Evolutionary conservation across 1,140 invertebrate genomes (phyloP), one percentile per base, ranked within the genome.

Genomic region (Pachypeltis micranthus): DNA sequence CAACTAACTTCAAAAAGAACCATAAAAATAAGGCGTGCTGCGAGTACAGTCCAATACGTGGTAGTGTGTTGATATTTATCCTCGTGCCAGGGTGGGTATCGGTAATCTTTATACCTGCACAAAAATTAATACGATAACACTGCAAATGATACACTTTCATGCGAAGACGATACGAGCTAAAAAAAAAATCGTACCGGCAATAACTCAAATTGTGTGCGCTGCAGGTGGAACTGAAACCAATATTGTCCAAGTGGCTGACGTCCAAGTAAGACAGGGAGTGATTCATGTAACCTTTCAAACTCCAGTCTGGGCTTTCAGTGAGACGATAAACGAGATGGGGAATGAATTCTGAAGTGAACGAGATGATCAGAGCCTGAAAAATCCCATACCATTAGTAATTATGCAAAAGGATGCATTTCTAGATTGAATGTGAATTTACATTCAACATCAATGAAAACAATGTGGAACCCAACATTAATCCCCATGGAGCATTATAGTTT

Each of bases 321-420:
- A 82, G 75, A 64, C 77, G 77, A 75, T 98, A 98, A 7, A 97
- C 86, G 47, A 97, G 70, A 55, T 88, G 83, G 14, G 96, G 95
- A 65, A 99, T 91, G 75, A 98, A 95, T 70, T 98, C 93, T 0
- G 94, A 98, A 1, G 96, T 98, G 77, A 99, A 99, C 34, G 96
- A 96, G 71, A 99, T 98, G 58, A 99, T 95, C 70, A 97, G 93
- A 57, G 89, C 96, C 93, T 97, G 73, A 72, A 77, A 77, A 63
- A 70, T n/a, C n/a, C n/a, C n/a, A n/a, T n/a, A n/a, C n/a, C n/a
- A n/a, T n/a, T n/a, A n/a, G n/a, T n/a, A n/a, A n/a, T n/a, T n/a
- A n/a, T n/a, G n/a, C n/a, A n/a, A n/a, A n/a, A n/a, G n/a, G n/a
- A n/a, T n/a, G n/a, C n/a, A n/a, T n/a, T n/a, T n/a, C n/a, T n/a